Base-by-base conservation (phyloP, 2,797 vertebrate genomes). In the Mallotus villosus region DNA sequence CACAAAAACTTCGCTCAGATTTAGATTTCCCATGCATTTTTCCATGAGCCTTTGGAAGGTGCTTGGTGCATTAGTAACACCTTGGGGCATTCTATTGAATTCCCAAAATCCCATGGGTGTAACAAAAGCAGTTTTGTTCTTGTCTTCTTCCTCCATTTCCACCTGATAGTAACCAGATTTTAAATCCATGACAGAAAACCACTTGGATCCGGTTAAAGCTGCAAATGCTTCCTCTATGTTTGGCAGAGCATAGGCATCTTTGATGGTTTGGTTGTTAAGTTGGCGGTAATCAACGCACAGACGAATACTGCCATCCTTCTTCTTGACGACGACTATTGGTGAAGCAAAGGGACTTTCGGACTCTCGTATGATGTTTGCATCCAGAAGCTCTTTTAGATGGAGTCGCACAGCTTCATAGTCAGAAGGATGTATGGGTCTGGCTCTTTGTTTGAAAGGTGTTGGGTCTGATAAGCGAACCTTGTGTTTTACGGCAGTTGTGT, bases 301-400 rank as follows among this genome's bases (percentile, higher is more conserved):
- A 4, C 63, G 2, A 9, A 41, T 25, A 1, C 8, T 9, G 1
- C 63, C 37, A 17, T 21, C 49, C 37, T 46, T 66, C 25, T 66
- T 66, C 9, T 46, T 49, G n/a, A 25, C 73, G 0, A 79, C 66
- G 0, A 79, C 57, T 22, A 79, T 66, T 2, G 67, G 74, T 2
- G 73, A 78, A 7, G 76, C 51, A 27, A 71, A 78, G 1, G 67
- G 70, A 12, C 67, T 78, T 25, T 73, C 63, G 1, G 73, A 75
- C 27, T 76, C 66, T 0, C 63, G 5, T 1, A 81, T 81, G 2
- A 74, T 75, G 1, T 37, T 46, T 11, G 60, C 65, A 53, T 73
- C 66, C 2, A 41, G 32, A 5, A 78, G 63, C 25, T 81, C 70
- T 4, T 61, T 67, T 0, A 73, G 22, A 11, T 78, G 79, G n/a